Evolutionary conservation across 2,113 vertebrate genomes (phyloP), one percentile per base, ranked within the genome.

Genomic region (Ptyas mucosa): DNA sequence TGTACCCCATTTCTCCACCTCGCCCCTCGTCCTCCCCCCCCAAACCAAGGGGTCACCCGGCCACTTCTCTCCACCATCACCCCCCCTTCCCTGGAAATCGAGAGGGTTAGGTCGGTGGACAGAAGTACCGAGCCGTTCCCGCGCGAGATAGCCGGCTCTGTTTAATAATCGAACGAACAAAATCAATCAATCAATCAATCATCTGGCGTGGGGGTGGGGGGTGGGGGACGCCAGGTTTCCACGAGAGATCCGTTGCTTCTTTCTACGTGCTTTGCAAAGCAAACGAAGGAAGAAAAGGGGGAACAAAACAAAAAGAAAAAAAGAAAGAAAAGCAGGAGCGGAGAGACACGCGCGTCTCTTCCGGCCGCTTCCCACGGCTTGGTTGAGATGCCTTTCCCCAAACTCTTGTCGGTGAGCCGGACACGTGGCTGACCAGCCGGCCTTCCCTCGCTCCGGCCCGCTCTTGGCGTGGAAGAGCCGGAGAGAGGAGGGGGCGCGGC

Each of bases 81-180:
- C 97, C 23, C 43, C 95, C 96, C 97, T 96, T 93, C 95, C 97
- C 92, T n/a, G 75, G 96, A 95, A 97, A 94, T 97, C 97, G 97
- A 97, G 97, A 97, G 96, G 96, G n/a, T n/a, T n/a, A n/a, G 96
- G 96, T 97, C 96, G 97, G 97, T 98, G 12, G 2, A 7, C 29
- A 97, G 97, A 97, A 97, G 96, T 96, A 64, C 95, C 96, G 97
- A 97, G 97, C 97, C 97, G 96, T 98, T 57, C 97, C 97, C 97
- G 97, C 96, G 96, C 96, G 97, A 58, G 21, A 8, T 3, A 20
- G 57, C 21, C 57, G 7, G 23, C 1, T 58, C 57, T 0, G 6
- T 58, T 58, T 54, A 18, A 54, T 18, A 54, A 53, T 3, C 11
- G 43, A 43, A 43, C 43, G 43, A 43, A 43, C 43, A 43, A 43